Percentiles rank a stretch among this genome's conserved stretches.
phyloP scores from a whole-genome alignment of 2,797 vertebrate genomes.

The Macroramphosus scolopax region DNA sequence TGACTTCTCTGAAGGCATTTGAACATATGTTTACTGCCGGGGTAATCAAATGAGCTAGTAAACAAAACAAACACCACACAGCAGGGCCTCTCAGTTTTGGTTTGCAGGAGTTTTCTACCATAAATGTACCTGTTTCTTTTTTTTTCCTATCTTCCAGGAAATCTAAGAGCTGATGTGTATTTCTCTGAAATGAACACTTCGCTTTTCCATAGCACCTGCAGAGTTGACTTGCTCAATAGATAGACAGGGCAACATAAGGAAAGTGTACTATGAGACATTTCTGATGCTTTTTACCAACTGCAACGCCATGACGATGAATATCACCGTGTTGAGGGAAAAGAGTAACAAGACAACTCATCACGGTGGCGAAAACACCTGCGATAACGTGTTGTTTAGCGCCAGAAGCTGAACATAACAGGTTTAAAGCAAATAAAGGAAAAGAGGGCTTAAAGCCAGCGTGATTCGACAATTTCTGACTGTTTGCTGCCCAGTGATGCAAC shows the following conservation, averaged over 20 bases:
- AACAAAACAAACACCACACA: slow-evolving; percentile 22
- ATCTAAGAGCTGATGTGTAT: not conserved
- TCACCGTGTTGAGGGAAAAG: not conserved
- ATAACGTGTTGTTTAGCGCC: too few relatives aligned
- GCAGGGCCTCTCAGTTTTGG: slow-evolving; percentile 7
- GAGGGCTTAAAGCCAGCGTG: too few relatives aligned
- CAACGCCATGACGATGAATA: not conserved
- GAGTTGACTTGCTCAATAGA: too few relatives aligned
- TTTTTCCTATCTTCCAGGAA: not conserved
- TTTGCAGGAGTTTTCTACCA: not conserved
- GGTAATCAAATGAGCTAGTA: slow-evolving; percentile 44
- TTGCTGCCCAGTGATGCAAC: too few relatives aligned
- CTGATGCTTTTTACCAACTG: not conserved
- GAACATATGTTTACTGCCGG: slow-evolving; percentile 24
- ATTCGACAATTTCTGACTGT: too few relatives aligned
- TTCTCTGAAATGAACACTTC: slow-evolving; percentile 5
- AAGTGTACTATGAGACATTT: not conserved
- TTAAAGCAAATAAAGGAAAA: too few relatives aligned
- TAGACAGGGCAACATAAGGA: too few relatives aligned
- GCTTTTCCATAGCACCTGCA: not conserved
- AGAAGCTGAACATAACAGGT: too few relatives aligned
- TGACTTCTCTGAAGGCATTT: slow-evolving; percentile 26
- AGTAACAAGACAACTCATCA: too few relatives aligned
- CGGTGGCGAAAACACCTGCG: too few relatives aligned
- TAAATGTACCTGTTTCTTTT: slow-evolving; percentile 2